A percentile compares a stretch with the other conserved stretches of the same genome.
Evolutionary conservation across 2,113 vertebrate species (phyloP).

Genomic region (Isichthys henryi): DNA sequence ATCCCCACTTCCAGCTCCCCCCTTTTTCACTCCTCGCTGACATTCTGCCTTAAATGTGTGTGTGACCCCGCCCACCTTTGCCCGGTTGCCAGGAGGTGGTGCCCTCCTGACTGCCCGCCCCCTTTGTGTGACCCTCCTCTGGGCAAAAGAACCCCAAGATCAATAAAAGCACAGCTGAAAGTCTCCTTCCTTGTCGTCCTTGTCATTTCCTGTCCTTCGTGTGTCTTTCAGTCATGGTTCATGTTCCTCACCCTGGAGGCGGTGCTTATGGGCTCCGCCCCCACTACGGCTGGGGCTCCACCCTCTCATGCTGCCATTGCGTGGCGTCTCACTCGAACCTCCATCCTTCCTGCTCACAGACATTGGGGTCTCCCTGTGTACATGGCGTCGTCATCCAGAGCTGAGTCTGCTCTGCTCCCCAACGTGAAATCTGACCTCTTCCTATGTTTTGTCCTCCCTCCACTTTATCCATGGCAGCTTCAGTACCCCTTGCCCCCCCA

Average conservation of each 20-base stretch:
- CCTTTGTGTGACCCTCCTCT: conserved; percentile 39
- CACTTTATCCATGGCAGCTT: background rate
- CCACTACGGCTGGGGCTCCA: conserved; percentile 36
- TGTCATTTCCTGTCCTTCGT: conserved; percentile 70
- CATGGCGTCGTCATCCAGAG: background rate
- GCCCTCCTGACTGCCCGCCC: conserved; percentile 30
- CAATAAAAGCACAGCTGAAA: conserved; percentile 69
- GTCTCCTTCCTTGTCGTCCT: conserved; percentile 63
- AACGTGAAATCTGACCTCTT: background rate
- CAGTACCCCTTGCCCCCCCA: background rate
- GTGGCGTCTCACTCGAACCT: conserved; percentile 16
- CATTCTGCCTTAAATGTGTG: background rate
- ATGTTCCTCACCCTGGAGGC: conserved; percentile 35
- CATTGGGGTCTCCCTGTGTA: background rate
- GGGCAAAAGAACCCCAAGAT: conserved; percentile 26
- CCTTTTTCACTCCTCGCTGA: background rate
- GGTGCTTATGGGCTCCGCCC: conserved; percentile 27
- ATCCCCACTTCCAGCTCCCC: background rate
- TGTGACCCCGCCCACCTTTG: background rate
- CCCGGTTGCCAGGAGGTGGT: conserved; percentile 25
- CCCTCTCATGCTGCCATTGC: conserved; percentile 40
- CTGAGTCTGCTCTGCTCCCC: background rate
- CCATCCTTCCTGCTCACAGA: background rate
- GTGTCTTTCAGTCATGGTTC: conserved; percentile 61
- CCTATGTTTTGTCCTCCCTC: background rate